Conservation (phyloP, 2,113 vertebrate species). For the Dissostichus mawsoni region DNA sequence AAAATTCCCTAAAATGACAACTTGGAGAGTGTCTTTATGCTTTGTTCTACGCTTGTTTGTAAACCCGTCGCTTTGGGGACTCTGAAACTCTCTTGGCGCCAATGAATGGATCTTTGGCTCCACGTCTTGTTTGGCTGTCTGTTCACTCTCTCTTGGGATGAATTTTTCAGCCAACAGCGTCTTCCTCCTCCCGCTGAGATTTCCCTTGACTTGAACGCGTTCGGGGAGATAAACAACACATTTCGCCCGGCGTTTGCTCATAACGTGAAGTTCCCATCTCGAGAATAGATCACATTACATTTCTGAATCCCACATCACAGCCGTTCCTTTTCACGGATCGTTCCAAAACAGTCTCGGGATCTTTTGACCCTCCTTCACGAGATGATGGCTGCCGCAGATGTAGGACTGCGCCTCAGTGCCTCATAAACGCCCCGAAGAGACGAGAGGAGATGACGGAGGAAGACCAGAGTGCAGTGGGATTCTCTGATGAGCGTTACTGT, state of each 20-base stretch:
- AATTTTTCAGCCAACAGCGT: slow-evolving; percentile 40
- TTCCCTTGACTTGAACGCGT: slow-evolving; percentile 38
- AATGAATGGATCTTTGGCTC: slow-evolving; percentile 24
- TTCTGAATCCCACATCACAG: slow-evolving; percentile 41
- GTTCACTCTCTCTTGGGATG: slow-evolving; percentile 13
- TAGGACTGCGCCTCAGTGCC: slow-evolving; percentile 39
- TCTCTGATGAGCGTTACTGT: slow-evolving; percentile 34
- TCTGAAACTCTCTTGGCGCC: slow-evolving; percentile 21
- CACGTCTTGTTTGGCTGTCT: slow-evolving; percentile 31
- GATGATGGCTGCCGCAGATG: slow-evolving; percentile 67
- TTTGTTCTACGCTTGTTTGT: background rate
- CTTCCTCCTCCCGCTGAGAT: slow-evolving; percentile 19
- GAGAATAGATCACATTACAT: slow-evolving; percentile 25
- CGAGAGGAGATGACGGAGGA: slow-evolving; percentile 38
- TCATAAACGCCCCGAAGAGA: slow-evolving; percentile 52
- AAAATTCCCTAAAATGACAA: no score
- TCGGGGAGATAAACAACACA: background rate
- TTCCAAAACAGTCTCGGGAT: slow-evolving; percentile 28
- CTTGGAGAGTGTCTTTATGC: no score
- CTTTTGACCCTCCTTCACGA: slow-evolving; percentile 27
- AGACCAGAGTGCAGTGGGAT: slow-evolving; percentile 18
- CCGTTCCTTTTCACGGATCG: background rate
- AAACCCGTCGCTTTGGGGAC: slow-evolving; percentile 3
- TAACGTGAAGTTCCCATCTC: slow-evolving; percentile 36
- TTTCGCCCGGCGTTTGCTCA: slow-evolving; percentile 23